Percentiles rank a stretch among this genome's conserved stretches.
Evolutionary conservation across 2,797 vertebrate species (phyloP).

Genomic region (Columba guinea): DNA sequence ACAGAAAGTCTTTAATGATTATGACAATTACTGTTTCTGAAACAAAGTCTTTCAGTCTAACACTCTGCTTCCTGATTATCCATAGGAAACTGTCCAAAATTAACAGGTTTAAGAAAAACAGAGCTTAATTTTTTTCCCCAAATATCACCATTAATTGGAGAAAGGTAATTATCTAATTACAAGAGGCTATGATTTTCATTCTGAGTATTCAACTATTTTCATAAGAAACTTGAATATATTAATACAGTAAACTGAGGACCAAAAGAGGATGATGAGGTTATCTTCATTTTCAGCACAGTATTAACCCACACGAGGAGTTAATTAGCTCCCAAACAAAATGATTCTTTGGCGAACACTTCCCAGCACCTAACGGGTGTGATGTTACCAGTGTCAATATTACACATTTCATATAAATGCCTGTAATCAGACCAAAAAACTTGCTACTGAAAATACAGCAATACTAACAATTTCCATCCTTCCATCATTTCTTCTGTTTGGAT

Average conservation of each 20-base stretch:
- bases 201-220: not conserved
- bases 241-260: not conserved
- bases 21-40: not conserved
- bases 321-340: not conserved
- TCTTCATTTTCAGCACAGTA: not conserved
- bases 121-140: not conserved
- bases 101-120: not conserved
- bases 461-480: not conserved
- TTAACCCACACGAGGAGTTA: not conserved
- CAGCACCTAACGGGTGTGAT: not conserved
- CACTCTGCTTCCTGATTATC: not conserved
- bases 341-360: not conserved
- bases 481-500: not conserved
- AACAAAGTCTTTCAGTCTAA: not conserved
- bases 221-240: not conserved
- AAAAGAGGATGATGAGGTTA: not conserved
- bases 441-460: not conserved
- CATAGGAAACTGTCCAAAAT: not conserved
- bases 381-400: not conserved
- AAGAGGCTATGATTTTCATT: not conserved
- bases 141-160: not conserved
- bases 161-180: not conserved
- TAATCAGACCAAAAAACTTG: not conserved
- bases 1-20: not conserved
- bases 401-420: not conserved